Base-by-base conservation (phyloP, 2,113 vertebrate genomes). In the Gymnocephalus cernua region DNA sequence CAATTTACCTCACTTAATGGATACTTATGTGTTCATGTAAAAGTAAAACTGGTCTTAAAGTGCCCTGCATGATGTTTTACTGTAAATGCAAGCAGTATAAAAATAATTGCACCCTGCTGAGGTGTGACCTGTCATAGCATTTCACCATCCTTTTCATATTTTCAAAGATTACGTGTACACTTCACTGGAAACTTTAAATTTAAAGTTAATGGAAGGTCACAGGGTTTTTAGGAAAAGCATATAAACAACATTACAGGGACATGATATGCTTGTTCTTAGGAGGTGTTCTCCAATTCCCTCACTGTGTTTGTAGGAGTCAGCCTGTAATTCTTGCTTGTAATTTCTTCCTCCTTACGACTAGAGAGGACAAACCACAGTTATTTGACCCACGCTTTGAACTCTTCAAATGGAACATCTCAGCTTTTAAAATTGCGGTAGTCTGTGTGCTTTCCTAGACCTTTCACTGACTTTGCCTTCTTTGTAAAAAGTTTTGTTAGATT, bases 301-400 rank as follows among this genome's bases (percentile, higher is more conserved):
- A n/a, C 56, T 64, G 44, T 62, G 70, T 86, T 80, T 74, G 77
- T 41, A 32, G 53, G 25, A 63, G 80, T 71, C 77, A 71, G 65
- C 29, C 23, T 48, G 73, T 51, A 23, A 58, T 65, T 71, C 66
- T 32, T 82, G 59, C 72, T 61, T 23, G 65, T 83, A 54, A 83
- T 71, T 66, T 67, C 25, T 80, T 85, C 47, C 53, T 70, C 25
- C 21, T 70, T 54, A 74, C 59, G 23, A 12, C 35, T 0, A 7
- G 16, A 66, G 62, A 82, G 45, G 59, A 56, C 29, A 45, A 79
- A 80, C 25, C 62, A 11, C 68, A 74, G 53, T 74, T n/a, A 58
- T 76, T 41, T 79, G 66, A 79, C 77, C 80, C 67, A 50, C 0
- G 14, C 27, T 83, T 69, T 81, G 62, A 71, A 83, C 77, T 57